These are phyloP conservation scores for Meghimatium bilineatum DNA, from an alignment of 2,888 invertebrate genomes.

Conservation along the genomic window DNA sequence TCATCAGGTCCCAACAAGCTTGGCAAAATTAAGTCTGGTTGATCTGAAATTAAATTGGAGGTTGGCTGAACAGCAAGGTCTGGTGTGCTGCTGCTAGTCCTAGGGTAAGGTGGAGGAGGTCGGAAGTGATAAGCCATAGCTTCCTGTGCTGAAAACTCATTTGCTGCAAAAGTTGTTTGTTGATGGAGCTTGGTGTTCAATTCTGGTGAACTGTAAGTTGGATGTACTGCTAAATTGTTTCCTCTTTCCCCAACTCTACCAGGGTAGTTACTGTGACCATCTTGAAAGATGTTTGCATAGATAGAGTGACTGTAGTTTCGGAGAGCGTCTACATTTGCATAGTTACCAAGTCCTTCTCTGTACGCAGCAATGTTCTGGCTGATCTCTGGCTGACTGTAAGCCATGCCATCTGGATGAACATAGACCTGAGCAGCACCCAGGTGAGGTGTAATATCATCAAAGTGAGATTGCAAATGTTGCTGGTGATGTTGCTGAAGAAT, in stretches of 20 bases:
- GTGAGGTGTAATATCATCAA: constrained; percentile 51
- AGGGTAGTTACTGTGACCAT: constrained; percentile 57
- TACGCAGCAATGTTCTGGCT: constrained; percentile 31
- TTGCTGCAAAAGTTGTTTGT: constrained; percentile 57
- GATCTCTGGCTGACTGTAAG: constrained; percentile 71
- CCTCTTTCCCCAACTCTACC: constrained; percentile 39
- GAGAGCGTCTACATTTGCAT: constrained; percentile 64
- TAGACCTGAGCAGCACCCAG: constrained; percentile 63
- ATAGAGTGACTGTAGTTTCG: constrained; percentile 62
- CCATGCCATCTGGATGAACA: constrained; percentile 58
- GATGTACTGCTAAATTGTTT: constrained; percentile 70
- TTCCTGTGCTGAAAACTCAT: constrained; percentile 73
- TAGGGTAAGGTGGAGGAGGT: constrained; percentile 87
- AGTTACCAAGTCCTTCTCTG: constrained; percentile 66
- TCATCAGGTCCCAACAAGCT: constrained; percentile 21
- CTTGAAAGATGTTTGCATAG: constrained; percentile 65
- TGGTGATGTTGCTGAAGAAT: constrained; percentile 59
- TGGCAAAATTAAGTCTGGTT: constrained; percentile 32
- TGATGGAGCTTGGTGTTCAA: constrained; percentile 63
- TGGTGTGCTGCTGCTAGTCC: constrained; percentile 87
- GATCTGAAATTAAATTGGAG: constrained; percentile 21
- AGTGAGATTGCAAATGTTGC: constrained; percentile 45
- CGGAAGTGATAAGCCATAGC: constrained; percentile 84
- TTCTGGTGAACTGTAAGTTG: constrained; percentile 77
- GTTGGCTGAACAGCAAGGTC: constrained; percentile 82